A percentile compares a stretch with the other conserved stretches of the same genome.
These are phyloP conservation scores for Coleophora flavipennella DNA, from an alignment of 2,888 invertebrate genomes.

Conservation along the genomic window DNA sequence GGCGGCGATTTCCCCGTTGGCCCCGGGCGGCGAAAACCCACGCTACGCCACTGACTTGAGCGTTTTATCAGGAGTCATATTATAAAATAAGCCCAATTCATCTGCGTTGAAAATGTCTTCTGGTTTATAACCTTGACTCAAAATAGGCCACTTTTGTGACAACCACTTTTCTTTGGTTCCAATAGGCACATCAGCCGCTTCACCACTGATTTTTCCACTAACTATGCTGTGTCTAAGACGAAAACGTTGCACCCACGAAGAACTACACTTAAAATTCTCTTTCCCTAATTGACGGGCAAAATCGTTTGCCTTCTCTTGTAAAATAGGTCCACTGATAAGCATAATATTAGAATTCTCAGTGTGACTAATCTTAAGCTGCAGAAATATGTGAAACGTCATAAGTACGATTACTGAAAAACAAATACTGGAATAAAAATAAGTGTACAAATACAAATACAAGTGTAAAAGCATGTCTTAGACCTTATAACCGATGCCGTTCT, in stretches of 20 bases:
- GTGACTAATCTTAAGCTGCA: too few species aligned
- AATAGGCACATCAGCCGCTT: slow-evolving; percentile 19
- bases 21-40: too few species aligned
- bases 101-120: slow-evolving; percentile 24
- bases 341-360: slow-evolving; percentile 17
- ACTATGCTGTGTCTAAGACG: slow-evolving; percentile 22
- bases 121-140: slow-evolving; percentile 18
- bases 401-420: too few species aligned
- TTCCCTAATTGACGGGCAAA: slow-evolving; percentile 16
- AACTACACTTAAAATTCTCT: slow-evolving; percentile 18
- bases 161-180: slow-evolving; percentile 18
- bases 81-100: slow-evolving; percentile 23
- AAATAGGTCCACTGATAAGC: slow-evolving; percentile 13
- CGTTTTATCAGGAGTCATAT: slow-evolving; percentile 22
- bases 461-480: slow-evolving; percentile 21
- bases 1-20: too few species aligned
- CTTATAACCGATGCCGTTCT: too few species aligned
- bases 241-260: slow-evolving; percentile 21
- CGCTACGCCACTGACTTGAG: too few species aligned
- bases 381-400: too few species aligned
- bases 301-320: slow-evolving; percentile 19
- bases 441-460: too few species aligned
- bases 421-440: too few species aligned
- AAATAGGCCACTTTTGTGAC: slow-evolving; percentile 16
- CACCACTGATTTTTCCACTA: slow-evolving; percentile 21